Conservation (phyloP, 2,888 invertebrate species). For the Adelphocoris suturalis region DNA sequence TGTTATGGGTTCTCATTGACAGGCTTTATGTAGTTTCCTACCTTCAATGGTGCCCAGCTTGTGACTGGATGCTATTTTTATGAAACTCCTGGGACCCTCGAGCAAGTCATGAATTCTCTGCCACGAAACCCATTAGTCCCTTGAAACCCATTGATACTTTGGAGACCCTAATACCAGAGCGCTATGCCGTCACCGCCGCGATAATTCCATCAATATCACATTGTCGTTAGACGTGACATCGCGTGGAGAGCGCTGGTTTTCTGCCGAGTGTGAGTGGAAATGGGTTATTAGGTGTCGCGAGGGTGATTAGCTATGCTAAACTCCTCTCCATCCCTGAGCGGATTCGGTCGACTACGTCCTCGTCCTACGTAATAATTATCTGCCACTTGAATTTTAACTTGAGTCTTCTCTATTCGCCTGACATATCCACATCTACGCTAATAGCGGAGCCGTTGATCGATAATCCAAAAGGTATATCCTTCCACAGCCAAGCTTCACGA, state of each 20-base stretch:
- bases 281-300: neutral
- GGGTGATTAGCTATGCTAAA: neutral
- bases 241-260: neutral
- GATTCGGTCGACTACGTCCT: neutral
- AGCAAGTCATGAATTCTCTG: neutral
- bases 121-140: neutral
- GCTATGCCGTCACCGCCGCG: neutral
- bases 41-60: neutral
- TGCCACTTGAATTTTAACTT: slow-evolving; percentile 16
- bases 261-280: neutral
- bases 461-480: too few species aligned
- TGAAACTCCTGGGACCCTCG: too few species aligned
- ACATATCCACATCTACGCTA: too few species aligned
- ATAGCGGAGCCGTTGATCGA: too few species aligned
- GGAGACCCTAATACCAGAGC: neutral
- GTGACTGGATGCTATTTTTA: neutral
- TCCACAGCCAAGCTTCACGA: too few species aligned
- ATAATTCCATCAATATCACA: slow-evolving; percentile 11
- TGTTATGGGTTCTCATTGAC: too few species aligned
- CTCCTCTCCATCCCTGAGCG: neutral
- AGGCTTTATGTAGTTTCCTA: too few species aligned
- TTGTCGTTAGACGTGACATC: slow-evolving; percentile 1
- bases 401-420: neutral
- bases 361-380: neutral
- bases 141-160: neutral